phyloP scores from a whole-genome alignment of 2,113 vertebrate species.

The Paratilapia polleni region DNA sequence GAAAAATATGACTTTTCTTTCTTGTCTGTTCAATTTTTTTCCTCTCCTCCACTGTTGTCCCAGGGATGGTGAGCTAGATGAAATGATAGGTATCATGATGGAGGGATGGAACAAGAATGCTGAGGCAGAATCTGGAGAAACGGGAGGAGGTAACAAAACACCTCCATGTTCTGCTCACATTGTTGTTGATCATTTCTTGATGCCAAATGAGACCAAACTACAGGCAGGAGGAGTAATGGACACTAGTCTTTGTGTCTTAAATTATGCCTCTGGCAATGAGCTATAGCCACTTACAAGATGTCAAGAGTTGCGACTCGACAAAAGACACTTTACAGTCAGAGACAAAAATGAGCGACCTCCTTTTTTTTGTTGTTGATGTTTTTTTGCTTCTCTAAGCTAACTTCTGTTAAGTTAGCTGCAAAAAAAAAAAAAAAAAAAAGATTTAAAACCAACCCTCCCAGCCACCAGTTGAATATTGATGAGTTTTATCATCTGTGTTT shows the following conservation, averaged over 20 bases:
- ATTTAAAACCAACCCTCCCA: conserved; percentile 72
- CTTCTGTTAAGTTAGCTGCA: conserved; percentile 69
- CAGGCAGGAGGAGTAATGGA: conserved; percentile 59
- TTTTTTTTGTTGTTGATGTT: conserved; percentile 31
- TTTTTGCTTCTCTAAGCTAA: conserved; percentile 70
- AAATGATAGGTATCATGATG: conserved; percentile 33
- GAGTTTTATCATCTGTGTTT: conserved; percentile 96
- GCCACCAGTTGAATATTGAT: conserved; percentile 86
- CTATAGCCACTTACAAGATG: conserved; percentile 78
- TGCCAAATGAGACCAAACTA: conserved; percentile 67
- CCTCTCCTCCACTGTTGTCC: conserved; percentile 69
- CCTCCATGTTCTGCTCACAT: conserved; percentile 45
- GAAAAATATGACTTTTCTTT: conserved; percentile 70
- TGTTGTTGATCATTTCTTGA: conserved; percentile 68
- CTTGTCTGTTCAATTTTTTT: conserved; percentile 57
- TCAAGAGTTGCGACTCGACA: conserved; percentile 74
- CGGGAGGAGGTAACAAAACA: conserved; percentile 12
- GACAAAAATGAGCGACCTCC: conserved; percentile 66
- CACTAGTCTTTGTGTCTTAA: conserved; percentile 68
- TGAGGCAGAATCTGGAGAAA: conserved; percentile 40
- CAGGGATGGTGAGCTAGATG: conserved; percentile 19
- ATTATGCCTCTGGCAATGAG: conserved; percentile 72
- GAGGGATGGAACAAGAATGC: conserved; percentile 47
- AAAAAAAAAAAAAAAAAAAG: too few relatives aligned
- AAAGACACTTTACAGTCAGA: conserved; percentile 71